Evolutionary conservation across 2,797 vertebrate species (phyloP).

Genomic region (Coendou prehensilis): DNA sequence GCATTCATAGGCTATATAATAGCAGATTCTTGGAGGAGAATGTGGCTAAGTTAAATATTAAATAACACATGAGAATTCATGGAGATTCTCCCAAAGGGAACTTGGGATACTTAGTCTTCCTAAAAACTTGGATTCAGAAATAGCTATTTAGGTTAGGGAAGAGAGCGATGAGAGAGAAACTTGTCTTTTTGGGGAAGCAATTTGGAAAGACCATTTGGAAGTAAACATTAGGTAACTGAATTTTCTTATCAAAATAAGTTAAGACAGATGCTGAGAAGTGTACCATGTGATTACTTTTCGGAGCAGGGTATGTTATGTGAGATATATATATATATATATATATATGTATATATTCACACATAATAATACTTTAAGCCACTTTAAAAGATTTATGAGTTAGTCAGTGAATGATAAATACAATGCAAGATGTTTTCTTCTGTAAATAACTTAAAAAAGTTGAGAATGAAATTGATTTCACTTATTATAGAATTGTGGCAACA

Average conservation of each 20-base stretch:
- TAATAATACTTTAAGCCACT: background rate
- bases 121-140: background rate
- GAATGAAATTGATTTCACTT: slow-evolving; percentile 63
- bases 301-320: background rate
- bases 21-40: background rate
- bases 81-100: background rate
- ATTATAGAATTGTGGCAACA: slow-evolving; percentile 57
- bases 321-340: background rate
- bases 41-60: background rate
- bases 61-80: background rate
- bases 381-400: slow-evolving; percentile 29
- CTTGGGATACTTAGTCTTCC: background rate
- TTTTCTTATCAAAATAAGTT: background rate
- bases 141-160: background rate
- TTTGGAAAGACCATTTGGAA: background rate
- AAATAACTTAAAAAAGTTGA: slow-evolving; percentile 63
- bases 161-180: background rate
- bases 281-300: background rate
- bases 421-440: slow-evolving; percentile 32
- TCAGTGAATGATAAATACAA: background rate
- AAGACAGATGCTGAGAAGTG: background rate
- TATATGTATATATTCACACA: background rate
- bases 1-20: rapidly evolving
- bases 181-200: background rate
- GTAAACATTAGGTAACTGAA: background rate